These are phyloP conservation scores for Zingel zingel DNA, from an alignment of 2,113 vertebrate genomes.

Conservation along the genomic window DNA sequence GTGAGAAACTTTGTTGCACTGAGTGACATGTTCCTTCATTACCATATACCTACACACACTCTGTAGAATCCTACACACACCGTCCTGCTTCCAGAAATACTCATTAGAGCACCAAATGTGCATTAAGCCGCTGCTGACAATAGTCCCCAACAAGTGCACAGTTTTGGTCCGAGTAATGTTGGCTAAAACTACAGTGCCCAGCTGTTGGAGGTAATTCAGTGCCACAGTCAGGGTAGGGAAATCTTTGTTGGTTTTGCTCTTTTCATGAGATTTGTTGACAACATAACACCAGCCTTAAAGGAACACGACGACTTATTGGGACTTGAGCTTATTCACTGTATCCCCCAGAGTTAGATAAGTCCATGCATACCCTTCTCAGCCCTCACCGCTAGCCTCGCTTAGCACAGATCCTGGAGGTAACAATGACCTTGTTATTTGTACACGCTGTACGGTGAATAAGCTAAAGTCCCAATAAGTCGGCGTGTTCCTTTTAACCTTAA, in stretches of 20 bases:
- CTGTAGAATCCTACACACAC: background rate
- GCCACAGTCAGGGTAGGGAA: too few relatives aligned
- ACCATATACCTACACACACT: background rate
- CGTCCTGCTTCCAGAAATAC: background rate
- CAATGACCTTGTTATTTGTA: too few relatives aligned
- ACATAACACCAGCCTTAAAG: background rate
- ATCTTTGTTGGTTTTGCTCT: background rate
- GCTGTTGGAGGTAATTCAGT: too few relatives aligned
- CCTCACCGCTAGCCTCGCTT: too few relatives aligned
- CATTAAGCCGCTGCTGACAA: background rate
- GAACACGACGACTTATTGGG: too few relatives aligned
- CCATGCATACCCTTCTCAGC: too few relatives aligned
- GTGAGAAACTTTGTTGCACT: background rate
- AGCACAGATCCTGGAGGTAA: too few relatives aligned
- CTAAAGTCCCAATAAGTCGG: too few relatives aligned
- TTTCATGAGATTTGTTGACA: background rate
- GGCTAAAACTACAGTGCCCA: background rate
- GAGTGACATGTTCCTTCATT: background rate
- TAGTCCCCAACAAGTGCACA: background rate
- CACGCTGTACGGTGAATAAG: too few relatives aligned
- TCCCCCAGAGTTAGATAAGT: too few relatives aligned
- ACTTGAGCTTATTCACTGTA: too few relatives aligned
- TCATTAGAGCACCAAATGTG: background rate
- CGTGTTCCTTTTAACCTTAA: background rate
- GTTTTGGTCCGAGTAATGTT: background rate